phyloP scores from a whole-genome alignment of 2,113 vertebrate genomes.

The Ptilonorhynchus violaceus region DNA sequence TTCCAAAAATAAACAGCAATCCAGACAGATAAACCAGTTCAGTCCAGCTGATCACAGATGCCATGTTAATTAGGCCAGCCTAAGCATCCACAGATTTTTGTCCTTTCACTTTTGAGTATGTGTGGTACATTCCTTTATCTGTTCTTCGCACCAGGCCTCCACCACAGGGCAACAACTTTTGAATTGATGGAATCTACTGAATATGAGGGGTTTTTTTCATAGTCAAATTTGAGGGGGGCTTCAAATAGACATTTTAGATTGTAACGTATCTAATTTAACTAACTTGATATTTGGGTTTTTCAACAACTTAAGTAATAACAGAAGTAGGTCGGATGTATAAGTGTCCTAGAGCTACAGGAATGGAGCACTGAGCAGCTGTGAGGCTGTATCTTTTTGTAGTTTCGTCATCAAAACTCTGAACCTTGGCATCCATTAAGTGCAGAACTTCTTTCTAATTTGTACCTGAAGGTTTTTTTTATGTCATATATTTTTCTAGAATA shows the following conservation, averaged over 20 bases:
- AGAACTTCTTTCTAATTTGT: background rate
- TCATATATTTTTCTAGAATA: constrained; percentile 81
- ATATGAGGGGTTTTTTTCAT: background rate
- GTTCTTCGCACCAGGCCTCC: background rate
- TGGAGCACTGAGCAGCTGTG: background rate
- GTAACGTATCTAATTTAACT: background rate
- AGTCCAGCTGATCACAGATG: background rate
- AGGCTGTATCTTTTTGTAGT: background rate
- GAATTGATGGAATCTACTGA: background rate
- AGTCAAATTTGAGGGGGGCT: background rate
- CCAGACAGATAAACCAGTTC: background rate
- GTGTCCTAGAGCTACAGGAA: background rate
- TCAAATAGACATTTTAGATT: background rate
- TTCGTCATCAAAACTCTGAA: background rate
- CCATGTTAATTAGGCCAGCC: background rate
- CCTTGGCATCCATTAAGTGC: background rate
- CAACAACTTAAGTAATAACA: background rate
- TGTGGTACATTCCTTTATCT: background rate
- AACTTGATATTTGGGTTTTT: background rate
- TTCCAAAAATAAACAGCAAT: background rate
- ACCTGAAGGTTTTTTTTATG: background rate
- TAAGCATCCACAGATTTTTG: background rate
- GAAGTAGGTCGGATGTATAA: background rate
- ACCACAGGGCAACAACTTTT: background rate
- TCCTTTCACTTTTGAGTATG: background rate